A percentile compares a stretch with the other conserved stretches of the same genome.
Evolutionary conservation across 2,797 vertebrate genomes (phyloP).

Genomic region (Zonotrichia albicollis): DNA sequence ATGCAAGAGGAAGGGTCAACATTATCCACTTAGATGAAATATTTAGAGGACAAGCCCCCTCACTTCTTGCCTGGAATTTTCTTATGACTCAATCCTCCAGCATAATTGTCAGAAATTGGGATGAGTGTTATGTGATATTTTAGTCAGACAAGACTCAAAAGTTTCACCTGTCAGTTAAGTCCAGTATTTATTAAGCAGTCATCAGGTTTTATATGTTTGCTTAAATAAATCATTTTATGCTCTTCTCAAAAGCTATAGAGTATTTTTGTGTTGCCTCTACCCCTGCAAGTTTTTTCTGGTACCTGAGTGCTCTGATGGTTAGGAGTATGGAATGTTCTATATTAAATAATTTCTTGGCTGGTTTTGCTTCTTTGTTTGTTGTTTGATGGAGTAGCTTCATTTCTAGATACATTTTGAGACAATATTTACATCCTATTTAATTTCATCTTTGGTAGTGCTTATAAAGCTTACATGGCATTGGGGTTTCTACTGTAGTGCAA

Average conservation of each 20-base stretch:
- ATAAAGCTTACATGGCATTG: background rate
- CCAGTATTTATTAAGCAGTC: background rate
- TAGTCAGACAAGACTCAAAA: background rate
- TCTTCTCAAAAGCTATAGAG: fast-evolving
- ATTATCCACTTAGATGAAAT: background rate
- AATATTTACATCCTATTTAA: background rate
- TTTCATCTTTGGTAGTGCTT: background rate
- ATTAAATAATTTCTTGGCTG: background rate
- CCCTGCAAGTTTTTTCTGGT: background rate
- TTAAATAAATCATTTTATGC: background rate
- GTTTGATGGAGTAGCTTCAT: background rate
- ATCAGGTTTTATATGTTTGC: background rate
- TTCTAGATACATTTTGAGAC: background rate
- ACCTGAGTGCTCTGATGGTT: background rate
- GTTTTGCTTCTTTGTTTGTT: background rate
- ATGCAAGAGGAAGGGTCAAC: background rate
- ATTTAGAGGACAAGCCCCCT: background rate
- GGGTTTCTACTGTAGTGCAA: background rate
- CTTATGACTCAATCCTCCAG: background rate
- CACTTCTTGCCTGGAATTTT: background rate
- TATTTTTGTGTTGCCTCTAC: background rate
- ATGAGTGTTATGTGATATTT: background rate
- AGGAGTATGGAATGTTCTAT: background rate
- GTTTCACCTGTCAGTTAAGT: background rate
- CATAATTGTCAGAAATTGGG: background rate